Evolutionary conservation across 2,797 vertebrate genomes (phyloP).

Genomic region (Mus spretus): DNA sequence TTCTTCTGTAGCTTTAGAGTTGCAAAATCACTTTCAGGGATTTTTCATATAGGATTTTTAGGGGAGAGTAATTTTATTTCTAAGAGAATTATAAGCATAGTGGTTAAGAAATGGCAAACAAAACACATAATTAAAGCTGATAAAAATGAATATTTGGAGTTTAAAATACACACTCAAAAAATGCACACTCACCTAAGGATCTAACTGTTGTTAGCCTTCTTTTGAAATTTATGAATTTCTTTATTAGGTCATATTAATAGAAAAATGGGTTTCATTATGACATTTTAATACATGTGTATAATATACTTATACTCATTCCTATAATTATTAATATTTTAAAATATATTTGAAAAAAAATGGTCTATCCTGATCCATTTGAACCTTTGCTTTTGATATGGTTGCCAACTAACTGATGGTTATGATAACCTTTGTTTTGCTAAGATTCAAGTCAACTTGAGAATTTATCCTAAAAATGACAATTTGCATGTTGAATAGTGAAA

Average conservation of each 20-base stretch:
- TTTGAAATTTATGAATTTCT: conserved; percentile 33
- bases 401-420: conserved; percentile 19
- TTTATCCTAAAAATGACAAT: conserved; percentile 56
- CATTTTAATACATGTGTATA: neutral
- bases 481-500: conserved; percentile 20
- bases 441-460: conserved; percentile 33
- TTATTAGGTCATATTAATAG: neutral
- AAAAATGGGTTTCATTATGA: neutral
- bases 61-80: conserved; percentile 13
- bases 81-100: conserved; percentile 50
- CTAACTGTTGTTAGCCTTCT: conserved; percentile 47
- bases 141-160: conserved; percentile 41
- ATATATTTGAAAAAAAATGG: conserved; percentile 17
- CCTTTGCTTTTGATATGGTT: conserved; percentile 62
- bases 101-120: conserved; percentile 43
- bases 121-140: conserved; percentile 16
- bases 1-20: conserved; percentile 3
- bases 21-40: conserved; percentile 20
- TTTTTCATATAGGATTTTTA: conserved; percentile 60
- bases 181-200: neutral
- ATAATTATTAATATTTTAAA: conserved; percentile 51
- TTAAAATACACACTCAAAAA: conserved; percentile 39
- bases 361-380: conserved; percentile 29
- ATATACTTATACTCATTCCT: neutral
- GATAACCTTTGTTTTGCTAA: conserved; percentile 45